These are phyloP conservation scores for Drosophila sulfurigaster DNA, from an alignment of 1,140 invertebrate species.

Conservation along the genomic window DNA sequence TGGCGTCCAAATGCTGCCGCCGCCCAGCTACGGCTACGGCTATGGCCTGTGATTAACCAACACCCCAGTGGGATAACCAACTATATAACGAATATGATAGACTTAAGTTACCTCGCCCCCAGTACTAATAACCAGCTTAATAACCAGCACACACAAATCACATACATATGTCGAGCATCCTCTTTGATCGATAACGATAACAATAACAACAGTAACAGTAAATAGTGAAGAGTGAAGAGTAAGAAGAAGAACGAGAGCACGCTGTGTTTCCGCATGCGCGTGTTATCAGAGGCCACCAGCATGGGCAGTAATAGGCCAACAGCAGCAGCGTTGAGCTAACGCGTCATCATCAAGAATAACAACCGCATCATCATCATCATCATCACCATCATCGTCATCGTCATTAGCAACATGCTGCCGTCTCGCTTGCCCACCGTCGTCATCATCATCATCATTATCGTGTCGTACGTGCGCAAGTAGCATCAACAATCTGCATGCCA, in stretches of 20 bases:
- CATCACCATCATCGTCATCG: constrained; percentile 44
- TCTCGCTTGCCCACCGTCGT: constrained; percentile 35
- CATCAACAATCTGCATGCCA: constrained; percentile 40
- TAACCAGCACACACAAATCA: not conserved
- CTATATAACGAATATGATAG: not conserved
- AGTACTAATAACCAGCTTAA: constrained; percentile 9
- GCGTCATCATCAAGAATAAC: constrained; percentile 20
- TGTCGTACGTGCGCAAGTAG: constrained; percentile 61
- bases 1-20: constrained; percentile 32
- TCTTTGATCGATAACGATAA: not conserved
- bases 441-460: constrained; percentile 70
- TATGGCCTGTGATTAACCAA: constrained; percentile 45
- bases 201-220: not conserved
- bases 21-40: constrained; percentile 25
- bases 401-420: not conserved
- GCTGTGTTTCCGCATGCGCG: constrained; percentile 46
- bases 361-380: constrained; percentile 28
- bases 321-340: constrained; percentile 26
- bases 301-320: constrained; percentile 34
- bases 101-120: constrained; percentile 1
- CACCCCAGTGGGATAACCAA: constrained; percentile 25
- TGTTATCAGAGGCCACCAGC: constrained; percentile 30
- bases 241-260: not conserved
- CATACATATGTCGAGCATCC: constrained; percentile 9
- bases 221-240: too few species aligned